Evolutionary conservation across 1,140 invertebrate genomes (phyloP), one percentile per base, ranked within the genome.

Genomic region (Stegodyphus mimosarum): DNA sequence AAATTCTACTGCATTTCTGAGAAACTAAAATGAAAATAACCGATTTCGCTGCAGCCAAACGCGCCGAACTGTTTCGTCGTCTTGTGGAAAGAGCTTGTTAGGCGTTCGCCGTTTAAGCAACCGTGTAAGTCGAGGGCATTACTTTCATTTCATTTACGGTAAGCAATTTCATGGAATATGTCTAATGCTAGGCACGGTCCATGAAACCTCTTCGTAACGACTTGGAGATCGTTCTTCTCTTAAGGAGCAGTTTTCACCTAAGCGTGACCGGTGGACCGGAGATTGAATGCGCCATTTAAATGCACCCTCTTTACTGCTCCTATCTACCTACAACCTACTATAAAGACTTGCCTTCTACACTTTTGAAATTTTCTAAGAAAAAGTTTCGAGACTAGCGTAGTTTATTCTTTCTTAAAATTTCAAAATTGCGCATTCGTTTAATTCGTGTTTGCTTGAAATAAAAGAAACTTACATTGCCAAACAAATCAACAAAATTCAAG

Each of bases 121-220:
- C 50, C 78, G 70, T 81, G 69, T 81, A 81, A 81, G 55, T 60
- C 69, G 69, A 71, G 18, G 15, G 78, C 69, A 81, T 81, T 81
- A 81, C 78, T 81, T 81, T 81, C 78, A 72, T 81, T 81, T 81
- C 78, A 81, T 81, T 81, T 81, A 72, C 69, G 53, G 78, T 63
- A 81, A 72, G 78, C 69, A 81, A 81, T 81, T 81, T 81, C 78
- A 72, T 67, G 52, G 70, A 71, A 81, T 72, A 71, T 72, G 53
- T 63, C 67, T 81, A 81, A 81, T 53, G 69, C 75, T 77, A n/a
- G 55, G 53, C 17, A 66, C 78, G 78, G 78, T 53, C 70, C 77
- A 79, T 79, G 77, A 79, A 81, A 71, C 33, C 78, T 50, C 50
- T 81, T 72, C 69, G 33, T 72, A 81, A 81, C 69, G 78, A 81